Base-by-base conservation (phyloP, 2,888 invertebrate species). In the Andrena minutula region DNA sequence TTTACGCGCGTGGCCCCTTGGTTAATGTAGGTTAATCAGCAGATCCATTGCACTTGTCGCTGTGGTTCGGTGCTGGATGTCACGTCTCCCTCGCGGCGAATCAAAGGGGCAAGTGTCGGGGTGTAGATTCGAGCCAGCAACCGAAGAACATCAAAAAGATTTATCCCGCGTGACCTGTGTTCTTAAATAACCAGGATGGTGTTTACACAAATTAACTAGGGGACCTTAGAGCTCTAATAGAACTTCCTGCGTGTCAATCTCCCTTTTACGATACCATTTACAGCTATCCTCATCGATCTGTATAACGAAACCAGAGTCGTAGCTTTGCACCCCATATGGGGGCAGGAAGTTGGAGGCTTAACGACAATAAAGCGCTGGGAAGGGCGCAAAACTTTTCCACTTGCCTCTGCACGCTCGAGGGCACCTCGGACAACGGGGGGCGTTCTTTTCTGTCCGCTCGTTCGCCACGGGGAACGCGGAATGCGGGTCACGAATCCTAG, bases 11-110 rank as follows among this genome's bases (percentile, higher is more conserved):
- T 61, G 53, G 51, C 65, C 56, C 16, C 65, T 77, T 20, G 49
- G 69, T 56, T 74, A 61, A 71, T 78, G 66, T 70, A 26, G 74
- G 74, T 78, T 82, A 82, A 82, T 78, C 82, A 61, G 63, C 12
- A 63, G 73, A 74, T 83, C 56, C 78, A 47, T 83, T 74, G 78
- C 73, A 41, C 70, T 23, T 56, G 73, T 5, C 8, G 26, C 30
- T 12, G 32, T 51, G 47, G 10, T n/a, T 53, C 49, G 7, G 47
- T 26, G 60, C 60, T 68, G 53, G 26, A 2, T 12, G 51, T 35
- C 23, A 8, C 26, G 4, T 5, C n/a, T 26, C 28, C n/a, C 5
- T 56, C 56, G 3, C 10, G 8, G 26, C 56, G 10, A 56, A 56
- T 26, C 26, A 56, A 56, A 7, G 56, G 10, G 10, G 23, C 8